phyloP scores from a whole-genome alignment of 2,888 invertebrate genomes.

The Spilosoma lubricipeda region DNA sequence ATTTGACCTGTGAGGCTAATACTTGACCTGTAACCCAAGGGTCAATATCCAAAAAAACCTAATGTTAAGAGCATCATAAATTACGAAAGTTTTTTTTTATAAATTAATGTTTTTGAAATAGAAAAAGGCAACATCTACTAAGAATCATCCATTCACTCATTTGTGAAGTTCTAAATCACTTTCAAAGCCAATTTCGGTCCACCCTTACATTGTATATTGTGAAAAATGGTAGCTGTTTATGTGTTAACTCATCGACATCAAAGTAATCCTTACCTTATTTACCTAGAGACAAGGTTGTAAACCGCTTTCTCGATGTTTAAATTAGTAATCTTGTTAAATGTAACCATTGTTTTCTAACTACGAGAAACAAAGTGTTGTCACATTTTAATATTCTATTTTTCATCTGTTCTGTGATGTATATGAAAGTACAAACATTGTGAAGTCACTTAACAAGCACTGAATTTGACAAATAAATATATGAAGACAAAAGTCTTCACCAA shows the following conservation, averaged over 20 bases:
- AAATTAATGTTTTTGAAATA: neutral
- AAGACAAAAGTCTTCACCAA: neutral
- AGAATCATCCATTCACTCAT: conserved; percentile 4
- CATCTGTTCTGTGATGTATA: neutral
- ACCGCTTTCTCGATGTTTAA: conserved; percentile 6
- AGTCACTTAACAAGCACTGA: neutral
- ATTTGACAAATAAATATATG: neutral
- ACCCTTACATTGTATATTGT: conserved; percentile 19
- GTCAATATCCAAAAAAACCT: neutral
- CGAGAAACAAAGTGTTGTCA: conserved; percentile 6
- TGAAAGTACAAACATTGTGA: conserved; percentile 10
- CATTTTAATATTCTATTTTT: conserved; percentile 6
- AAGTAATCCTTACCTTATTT: conserved; percentile 16
- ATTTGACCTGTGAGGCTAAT: neutral
- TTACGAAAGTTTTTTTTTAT: neutral
- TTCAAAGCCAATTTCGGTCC: conserved; percentile 20
- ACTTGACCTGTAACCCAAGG: neutral
- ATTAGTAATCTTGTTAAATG: conserved; percentile 15
- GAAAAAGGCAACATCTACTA: neutral
- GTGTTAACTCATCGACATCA: conserved; percentile 4
- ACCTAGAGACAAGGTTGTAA: conserved; percentile 3
- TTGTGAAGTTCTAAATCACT: conserved; percentile 20
- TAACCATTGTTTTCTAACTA: conserved; percentile 17
- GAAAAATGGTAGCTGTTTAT: conserved; percentile 21
- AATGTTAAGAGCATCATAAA: neutral